Evolutionary conservation across 2,888 invertebrate genomes (phyloP).

Genomic region (Melinaea menophilus): DNA sequence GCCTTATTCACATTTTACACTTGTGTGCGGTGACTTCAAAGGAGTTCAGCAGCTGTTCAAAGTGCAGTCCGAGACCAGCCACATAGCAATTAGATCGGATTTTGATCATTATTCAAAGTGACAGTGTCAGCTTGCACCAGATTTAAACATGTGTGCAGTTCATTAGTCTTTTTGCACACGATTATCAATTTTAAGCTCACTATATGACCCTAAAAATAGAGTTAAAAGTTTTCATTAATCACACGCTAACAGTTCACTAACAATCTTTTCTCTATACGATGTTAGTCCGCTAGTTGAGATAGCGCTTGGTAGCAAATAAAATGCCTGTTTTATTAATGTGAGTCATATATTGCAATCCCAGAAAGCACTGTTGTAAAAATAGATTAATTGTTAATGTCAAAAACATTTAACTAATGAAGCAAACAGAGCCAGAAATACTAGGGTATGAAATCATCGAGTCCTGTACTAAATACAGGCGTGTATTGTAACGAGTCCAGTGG

Average conservation of each 20-base stretch:
- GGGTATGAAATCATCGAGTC: conserved; percentile 22
- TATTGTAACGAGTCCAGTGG: conserved; percentile 41
- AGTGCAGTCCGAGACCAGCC: conserved; percentile 19
- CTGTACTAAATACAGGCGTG: conserved; percentile 36
- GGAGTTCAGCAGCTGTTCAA: conserved; percentile 31
- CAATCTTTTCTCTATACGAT: too few relatives aligned
- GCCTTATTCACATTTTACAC: conserved; percentile 26
- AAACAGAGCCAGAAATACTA: conserved; percentile 43
- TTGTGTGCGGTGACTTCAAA: conserved; percentile 35
- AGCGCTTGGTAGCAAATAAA: too few relatives aligned
- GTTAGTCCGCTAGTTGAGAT: too few relatives aligned
- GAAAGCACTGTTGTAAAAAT: conserved; percentile 31
- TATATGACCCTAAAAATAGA: too few relatives aligned
- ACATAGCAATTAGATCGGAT: conserved; percentile 34
- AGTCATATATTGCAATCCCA: conserved; percentile 42
- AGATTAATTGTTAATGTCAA: conserved; percentile 50
- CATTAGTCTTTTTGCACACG: too few relatives aligned
- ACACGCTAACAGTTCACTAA: too few relatives aligned
- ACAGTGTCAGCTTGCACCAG: conserved; percentile 33
- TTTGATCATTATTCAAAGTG: conserved; percentile 35
- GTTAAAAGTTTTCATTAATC: too few relatives aligned
- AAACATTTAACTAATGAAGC: conserved; percentile 60
- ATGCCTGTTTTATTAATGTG: too few relatives aligned
- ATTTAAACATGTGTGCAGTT: conserved; percentile 21
- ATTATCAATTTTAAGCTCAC: background rate